Percentiles rank a stretch among this genome's conserved stretches.
Conservation (phyloP, 2,113 vertebrate species). For the Rhineura floridana region DNA sequence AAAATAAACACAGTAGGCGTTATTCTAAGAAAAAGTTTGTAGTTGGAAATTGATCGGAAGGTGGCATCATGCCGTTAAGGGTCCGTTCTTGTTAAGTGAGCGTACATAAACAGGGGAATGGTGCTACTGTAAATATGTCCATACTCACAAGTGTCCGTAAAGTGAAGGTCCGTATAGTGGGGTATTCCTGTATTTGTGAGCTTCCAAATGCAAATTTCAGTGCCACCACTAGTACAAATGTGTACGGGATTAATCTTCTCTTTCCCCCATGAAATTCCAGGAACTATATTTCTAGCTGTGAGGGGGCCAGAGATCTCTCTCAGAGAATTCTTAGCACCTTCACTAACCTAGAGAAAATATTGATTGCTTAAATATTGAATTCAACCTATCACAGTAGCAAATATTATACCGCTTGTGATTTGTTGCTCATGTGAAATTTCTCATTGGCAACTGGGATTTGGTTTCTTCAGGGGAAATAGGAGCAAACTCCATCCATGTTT, state of each 20-base stretch:
- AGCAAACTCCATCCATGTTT: background rate
- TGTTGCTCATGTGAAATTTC: background rate
- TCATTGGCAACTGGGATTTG: background rate
- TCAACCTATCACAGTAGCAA: background rate
- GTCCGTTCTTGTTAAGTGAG: no score
- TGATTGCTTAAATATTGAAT: background rate
- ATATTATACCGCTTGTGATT: background rate
- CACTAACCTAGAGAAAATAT: background rate
- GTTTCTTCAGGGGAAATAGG: background rate
- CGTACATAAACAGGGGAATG: no score
- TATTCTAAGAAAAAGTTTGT: no score
- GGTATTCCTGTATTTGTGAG: background rate
- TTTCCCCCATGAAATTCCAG: background rate
- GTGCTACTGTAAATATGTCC: no score
- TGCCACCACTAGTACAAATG: background rate
- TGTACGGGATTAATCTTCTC: background rate
- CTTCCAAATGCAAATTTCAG: background rate
- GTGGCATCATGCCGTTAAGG: no score
- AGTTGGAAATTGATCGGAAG: no score
- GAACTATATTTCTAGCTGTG: background rate
- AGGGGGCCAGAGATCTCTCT: background rate
- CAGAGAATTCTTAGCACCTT: background rate
- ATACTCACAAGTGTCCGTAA: no score
- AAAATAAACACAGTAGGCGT: no score
- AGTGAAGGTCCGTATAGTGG: no score